Conservation (phyloP, 2,113 vertebrate genomes). For the Engraulis encrasicolus region DNA sequence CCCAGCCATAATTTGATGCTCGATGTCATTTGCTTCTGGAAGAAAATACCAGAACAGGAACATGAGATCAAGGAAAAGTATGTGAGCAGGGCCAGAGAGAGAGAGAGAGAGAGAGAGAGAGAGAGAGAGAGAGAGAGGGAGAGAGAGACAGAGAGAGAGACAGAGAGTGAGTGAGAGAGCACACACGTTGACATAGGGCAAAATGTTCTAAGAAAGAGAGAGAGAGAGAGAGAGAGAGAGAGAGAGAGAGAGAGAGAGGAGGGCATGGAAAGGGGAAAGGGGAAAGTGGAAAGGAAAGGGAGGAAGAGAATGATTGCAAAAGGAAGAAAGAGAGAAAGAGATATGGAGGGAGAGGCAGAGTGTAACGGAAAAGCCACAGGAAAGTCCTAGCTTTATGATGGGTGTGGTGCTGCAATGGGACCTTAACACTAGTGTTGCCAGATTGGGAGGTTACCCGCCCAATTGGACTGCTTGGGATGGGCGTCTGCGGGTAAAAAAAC, state of each 20-base stretch:
- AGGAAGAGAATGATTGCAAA: not conserved
- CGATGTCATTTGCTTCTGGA: no score
- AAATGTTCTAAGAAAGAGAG: no score
- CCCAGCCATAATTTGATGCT: no score
- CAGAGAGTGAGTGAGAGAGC: not conserved
- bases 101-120: not conserved
- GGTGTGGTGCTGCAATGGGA: not conserved
- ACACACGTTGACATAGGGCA: no score
- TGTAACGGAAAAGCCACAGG: not conserved
- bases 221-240: not conserved
- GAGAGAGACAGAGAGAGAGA: not conserved
- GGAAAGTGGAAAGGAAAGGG: no score
- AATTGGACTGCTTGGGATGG: no score
- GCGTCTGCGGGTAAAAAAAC: no score
- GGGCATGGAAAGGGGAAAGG: not conserved
- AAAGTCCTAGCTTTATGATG: not conserved
- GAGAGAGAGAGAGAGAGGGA: not conserved
- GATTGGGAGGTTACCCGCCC: no score
- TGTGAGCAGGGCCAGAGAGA: slow-evolving; percentile 19
- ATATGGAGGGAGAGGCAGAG: not conserved
- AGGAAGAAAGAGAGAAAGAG: not conserved
- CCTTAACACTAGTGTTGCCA: no score
- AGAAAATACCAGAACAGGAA: no score
- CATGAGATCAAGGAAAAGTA: no score
- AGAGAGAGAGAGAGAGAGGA: not conserved